These are phyloP conservation scores for Drosophila merina DNA, from an alignment of 2,888 invertebrate species.

Conservation along the genomic window DNA sequence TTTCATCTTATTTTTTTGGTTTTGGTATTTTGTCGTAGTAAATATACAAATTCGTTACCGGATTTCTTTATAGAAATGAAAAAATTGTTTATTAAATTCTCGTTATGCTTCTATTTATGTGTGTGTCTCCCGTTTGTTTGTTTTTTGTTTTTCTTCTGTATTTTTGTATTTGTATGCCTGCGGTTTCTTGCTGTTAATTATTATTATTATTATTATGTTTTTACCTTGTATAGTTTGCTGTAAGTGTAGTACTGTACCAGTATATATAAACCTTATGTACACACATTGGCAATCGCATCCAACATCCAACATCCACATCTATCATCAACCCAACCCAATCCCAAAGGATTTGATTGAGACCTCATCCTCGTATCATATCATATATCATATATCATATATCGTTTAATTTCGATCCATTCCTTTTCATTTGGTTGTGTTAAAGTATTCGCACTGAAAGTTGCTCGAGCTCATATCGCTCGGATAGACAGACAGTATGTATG, in stretches of 20 bases:
- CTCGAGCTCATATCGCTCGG: conserved; percentile 20
- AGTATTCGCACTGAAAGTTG: conserved; percentile 57
- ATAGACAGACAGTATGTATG: conserved; percentile 44
- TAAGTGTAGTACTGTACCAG: conserved; percentile 76
- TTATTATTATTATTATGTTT: conserved; percentile 25
- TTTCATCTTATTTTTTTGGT: conserved; percentile 22
- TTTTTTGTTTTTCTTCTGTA: conserved; percentile 1
- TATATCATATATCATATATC: conserved; percentile 6
- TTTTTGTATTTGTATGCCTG: conserved; percentile 19
- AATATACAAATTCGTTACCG: conserved; percentile 77
- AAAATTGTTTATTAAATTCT: conserved; percentile 71
- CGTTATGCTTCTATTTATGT: conserved; percentile 70
- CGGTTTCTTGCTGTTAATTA: conserved; percentile 43
- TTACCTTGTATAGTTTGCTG: conserved; percentile 78
- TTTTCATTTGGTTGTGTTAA: conserved; percentile 32
- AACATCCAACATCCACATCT: conserved; percentile 31
- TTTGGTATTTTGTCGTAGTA: conserved; percentile 58
- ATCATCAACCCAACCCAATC: conserved; percentile 12
- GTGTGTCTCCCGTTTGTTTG: conserved; percentile 37
- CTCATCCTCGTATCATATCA: conserved; percentile 7
- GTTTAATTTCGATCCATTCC: conserved; percentile 8
- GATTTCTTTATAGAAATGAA: conserved; percentile 78
- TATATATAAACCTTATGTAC: conserved; percentile 61
- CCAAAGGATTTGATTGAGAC: conserved; percentile 49
- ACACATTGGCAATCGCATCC: conserved; percentile 61